Percentiles rank a stretch among this genome's conserved stretches.
Evolutionary conservation across 2,113 vertebrate species (phyloP).

Genomic region (Acrocephalus kingi): DNA sequence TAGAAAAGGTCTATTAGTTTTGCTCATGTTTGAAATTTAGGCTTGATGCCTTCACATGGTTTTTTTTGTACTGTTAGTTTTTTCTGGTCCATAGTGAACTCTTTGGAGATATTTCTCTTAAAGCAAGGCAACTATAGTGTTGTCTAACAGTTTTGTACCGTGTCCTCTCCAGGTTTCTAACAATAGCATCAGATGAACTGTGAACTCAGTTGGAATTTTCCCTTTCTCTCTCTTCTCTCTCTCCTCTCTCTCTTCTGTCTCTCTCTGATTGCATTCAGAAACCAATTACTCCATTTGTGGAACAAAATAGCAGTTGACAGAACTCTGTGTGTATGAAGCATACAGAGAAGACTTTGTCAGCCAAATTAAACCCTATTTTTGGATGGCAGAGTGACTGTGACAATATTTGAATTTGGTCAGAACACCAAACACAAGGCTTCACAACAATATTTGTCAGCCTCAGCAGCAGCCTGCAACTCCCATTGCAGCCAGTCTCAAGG

Average conservation of each 20-base stretch:
- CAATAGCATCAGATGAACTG: background rate
- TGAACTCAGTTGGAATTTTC: background rate
- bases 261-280: background rate
- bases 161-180: background rate
- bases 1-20: slow-evolving; percentile 70
- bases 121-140: background rate
- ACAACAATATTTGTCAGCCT: background rate
- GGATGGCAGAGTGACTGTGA: background rate
- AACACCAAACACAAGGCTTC: background rate
- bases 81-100: slow-evolving; percentile 57
- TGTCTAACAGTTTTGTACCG: background rate
- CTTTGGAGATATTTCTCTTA: slow-evolving; percentile 42
- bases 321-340: background rate
- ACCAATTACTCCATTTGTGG: background rate
- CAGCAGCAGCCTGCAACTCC: background rate
- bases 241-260: background rate
- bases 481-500: background rate
- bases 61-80: slow-evolving; percentile 46
- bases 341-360: background rate
- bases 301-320: background rate
- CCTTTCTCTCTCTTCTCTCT: background rate
- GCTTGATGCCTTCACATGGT: slow-evolving; percentile 77
- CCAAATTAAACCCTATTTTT: background rate
- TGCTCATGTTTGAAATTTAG: slow-evolving; percentile 69
- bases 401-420: background rate